Conservation (phyloP, 2,888 invertebrate genomes). For the Netelia fuscicornis region DNA sequence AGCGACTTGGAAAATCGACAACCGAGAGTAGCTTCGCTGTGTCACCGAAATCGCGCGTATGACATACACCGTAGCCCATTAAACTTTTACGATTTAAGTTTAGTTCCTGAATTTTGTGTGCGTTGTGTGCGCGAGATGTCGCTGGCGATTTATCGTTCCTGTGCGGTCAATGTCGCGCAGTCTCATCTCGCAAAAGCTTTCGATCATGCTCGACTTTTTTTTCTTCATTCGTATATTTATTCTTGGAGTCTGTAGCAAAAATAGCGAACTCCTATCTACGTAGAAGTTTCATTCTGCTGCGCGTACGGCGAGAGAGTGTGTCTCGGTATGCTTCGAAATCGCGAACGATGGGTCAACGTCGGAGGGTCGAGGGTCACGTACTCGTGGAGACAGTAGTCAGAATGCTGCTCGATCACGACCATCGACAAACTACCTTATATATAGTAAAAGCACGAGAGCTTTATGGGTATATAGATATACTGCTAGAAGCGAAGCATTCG, state of each 20-base stretch:
- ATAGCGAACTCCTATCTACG: conserved; percentile 34
- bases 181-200: not conserved
- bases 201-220: conserved; percentile 37
- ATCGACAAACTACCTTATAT: conserved; percentile 24
- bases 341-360: conserved; percentile 24
- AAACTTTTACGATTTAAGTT: conserved; percentile 81
- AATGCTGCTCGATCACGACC: conserved; percentile 37
- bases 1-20: conserved; percentile 32
- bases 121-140: conserved; percentile 48
- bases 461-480: conserved; percentile 25
- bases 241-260: conserved; percentile 11
- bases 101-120: conserved; percentile 59
- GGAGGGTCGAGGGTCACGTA: conserved; percentile 61
- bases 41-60: conserved; percentile 28
- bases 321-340: not conserved
- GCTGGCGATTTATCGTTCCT: conserved; percentile 55
- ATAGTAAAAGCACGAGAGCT: conserved; percentile 12
- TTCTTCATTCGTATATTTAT: conserved; percentile 12
- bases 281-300: not conserved
- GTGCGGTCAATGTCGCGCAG: conserved; percentile 37
- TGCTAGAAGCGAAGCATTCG: conserved; percentile 34
- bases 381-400: conserved; percentile 29
- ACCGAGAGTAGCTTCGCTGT: conserved; percentile 30
- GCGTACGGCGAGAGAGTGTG: not conserved
- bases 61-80: conserved; percentile 70